These are phyloP conservation scores for Xenops minutus DNA, from an alignment of 2,797 vertebrate species.

Conservation along the genomic window DNA sequence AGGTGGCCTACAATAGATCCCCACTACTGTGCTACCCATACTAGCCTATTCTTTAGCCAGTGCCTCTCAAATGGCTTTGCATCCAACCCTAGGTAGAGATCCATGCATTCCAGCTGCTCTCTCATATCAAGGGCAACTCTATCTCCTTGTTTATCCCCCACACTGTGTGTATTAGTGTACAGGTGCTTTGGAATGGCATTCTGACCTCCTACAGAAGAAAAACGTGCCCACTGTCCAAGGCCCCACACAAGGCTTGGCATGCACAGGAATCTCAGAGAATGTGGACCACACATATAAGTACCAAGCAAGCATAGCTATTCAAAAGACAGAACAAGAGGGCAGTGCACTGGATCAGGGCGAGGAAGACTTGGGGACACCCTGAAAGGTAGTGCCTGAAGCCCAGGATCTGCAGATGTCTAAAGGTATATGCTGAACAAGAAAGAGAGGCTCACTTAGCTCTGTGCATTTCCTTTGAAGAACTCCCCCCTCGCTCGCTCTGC, in stretches of 20 bases:
- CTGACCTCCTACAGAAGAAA: neutral
- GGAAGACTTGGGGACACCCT: neutral
- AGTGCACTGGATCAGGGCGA: neutral
- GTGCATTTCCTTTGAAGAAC: neutral
- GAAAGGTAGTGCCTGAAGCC: neutral
- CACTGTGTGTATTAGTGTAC: neutral
- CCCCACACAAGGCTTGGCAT: neutral
- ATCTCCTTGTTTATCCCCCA: neutral
- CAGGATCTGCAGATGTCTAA: neutral
- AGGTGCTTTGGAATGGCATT: neutral
- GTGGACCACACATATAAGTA: fast-evolving
- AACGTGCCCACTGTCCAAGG: neutral
- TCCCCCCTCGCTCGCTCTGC: neutral
- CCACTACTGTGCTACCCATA: neutral
- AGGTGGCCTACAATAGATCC: neutral
- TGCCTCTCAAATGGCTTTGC: neutral
- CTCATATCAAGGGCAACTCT: neutral
- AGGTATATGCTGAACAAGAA: neutral
- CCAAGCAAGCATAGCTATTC: neutral
- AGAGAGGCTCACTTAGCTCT: neutral
- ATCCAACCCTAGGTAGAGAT: neutral
- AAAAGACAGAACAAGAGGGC: neutral
- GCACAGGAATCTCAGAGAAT: neutral
- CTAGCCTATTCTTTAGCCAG: neutral
- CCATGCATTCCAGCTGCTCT: neutral